Conservation (phyloP, 2,797 vertebrate genomes). For the Neopelma chrysocephalum region DNA sequence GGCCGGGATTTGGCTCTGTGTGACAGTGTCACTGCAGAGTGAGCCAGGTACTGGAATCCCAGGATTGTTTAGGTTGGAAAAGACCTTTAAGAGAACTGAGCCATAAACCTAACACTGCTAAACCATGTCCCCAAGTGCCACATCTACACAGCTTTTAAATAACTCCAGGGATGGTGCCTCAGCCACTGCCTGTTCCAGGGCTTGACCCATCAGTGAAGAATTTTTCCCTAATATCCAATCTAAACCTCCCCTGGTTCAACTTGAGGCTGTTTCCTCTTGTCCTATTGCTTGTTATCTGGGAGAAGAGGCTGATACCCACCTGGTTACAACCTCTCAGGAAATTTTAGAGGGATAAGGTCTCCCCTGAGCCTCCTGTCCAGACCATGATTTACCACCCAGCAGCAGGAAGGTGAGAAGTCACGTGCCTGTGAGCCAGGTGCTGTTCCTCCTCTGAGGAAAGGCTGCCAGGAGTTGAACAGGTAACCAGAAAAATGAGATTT, state of each 20-base stretch:
- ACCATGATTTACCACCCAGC: background rate
- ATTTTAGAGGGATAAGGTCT: background rate
- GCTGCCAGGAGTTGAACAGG: background rate
- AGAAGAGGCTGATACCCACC: background rate
- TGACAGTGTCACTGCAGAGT: background rate
- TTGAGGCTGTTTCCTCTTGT: background rate
- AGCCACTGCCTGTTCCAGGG: background rate
- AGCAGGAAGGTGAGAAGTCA: background rate
- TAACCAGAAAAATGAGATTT: background rate
- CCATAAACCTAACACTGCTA: background rate
- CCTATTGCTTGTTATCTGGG: background rate
- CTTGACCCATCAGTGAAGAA: background rate
- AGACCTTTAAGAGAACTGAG: rapidly evolving
- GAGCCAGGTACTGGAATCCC: background rate
- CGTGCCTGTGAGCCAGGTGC: background rate
- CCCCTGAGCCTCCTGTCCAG: background rate
- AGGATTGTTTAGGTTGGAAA: background rate
- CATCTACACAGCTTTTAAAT: background rate
- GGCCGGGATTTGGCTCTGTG: background rate
- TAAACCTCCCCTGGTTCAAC: background rate
- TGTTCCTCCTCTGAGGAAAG: background rate
- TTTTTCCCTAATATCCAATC: background rate
- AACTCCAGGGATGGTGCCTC: no score
- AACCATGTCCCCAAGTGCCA: background rate
- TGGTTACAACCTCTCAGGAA: background rate